Conservation (phyloP, 2,888 invertebrate genomes). For the Itoplectis maculator region DNA sequence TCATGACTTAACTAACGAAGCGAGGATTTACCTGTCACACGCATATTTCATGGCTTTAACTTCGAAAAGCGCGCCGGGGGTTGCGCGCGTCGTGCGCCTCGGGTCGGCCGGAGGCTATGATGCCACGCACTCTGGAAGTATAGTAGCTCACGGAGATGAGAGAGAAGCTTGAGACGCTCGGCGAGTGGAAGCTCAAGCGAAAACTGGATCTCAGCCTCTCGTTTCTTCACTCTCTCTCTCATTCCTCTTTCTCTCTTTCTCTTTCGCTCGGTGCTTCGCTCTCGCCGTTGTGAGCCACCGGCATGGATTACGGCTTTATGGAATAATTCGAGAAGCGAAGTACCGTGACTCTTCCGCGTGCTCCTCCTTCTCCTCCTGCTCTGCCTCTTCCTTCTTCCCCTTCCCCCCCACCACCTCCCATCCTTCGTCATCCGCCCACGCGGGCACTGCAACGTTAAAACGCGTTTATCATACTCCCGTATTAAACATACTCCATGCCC, state of each 20-base stretch:
- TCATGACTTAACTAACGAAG: constrained; percentile 63
- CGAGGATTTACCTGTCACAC: constrained; percentile 66
- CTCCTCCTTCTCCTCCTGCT: background rate
- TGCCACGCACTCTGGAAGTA: constrained; percentile 38
- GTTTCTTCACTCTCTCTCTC: too few relatives aligned
- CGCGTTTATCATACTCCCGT: background rate
- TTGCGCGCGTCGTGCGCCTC: constrained; percentile 4
- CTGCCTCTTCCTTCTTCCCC: too few relatives aligned
- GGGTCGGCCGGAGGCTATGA: constrained; percentile 2
- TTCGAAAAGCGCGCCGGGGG: constrained; percentile 33
- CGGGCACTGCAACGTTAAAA: constrained; percentile 13
- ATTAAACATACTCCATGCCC: background rate
- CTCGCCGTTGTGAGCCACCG: background rate
- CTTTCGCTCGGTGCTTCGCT: too few relatives aligned
- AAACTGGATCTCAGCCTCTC: constrained; percentile 22
- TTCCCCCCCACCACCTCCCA: too few relatives aligned
- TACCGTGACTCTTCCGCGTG: constrained; percentile 1
- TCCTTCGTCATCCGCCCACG: background rate
- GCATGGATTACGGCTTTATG: constrained; percentile 57
- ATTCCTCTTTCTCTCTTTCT: background rate
- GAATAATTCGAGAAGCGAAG: constrained; percentile 59
- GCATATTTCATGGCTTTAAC: constrained; percentile 64
- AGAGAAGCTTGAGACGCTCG: constrained; percentile 51
- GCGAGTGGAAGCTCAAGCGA: constrained; percentile 43
- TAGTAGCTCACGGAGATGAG: constrained; percentile 53